Base-by-base conservation (phyloP, 2,888 invertebrate genomes). In the Gordius sp. region DNA sequence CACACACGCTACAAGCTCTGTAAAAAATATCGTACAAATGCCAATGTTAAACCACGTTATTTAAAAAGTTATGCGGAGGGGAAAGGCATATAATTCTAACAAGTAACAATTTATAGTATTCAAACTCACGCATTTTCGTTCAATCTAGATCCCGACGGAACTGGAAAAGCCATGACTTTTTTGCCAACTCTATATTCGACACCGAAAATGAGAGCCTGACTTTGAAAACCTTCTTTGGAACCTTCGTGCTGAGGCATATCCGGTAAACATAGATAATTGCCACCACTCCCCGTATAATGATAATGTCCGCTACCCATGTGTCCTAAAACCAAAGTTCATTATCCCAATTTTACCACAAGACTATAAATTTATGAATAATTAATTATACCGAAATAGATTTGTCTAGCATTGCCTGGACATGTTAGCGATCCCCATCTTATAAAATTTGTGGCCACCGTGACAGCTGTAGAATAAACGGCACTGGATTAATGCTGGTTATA, bases 281-380 rank as follows among this genome's bases (percentile, higher is more conserved):
- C 47, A 4, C 47, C 47, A 20, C 47, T 47, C 4, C 47, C 47
- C 4, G 47, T 47, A 47, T 47, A 47, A 20, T 47, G 47, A 23
- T 47, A 47, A 47, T 47, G 47, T 20, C 47, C 47, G 47, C 47
- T 47, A 47, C n/a, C 47, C 47, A 47, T 47, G 8, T 47, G 47
- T 4, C 47, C 47, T 47, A 13, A 13, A 33, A 33, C n/a, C 8
- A 33, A 33, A 33, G 39, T 33, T 33, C 39, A 13, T 33, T 33
- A 33, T 33, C 39, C 39, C 39, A 13, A 33, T 13, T 33, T 33
- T 33, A 33, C 39, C 8, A n/a, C n/a, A n/a, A 33, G n/a, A n/a
- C 8, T 33, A 33, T 33, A 33, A 33, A 33, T 13, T 33, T 33
- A 13, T 33, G 39, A 33, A 33, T 33, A 33, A 13, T 13, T 33